Conservation (phyloP, 2,888 invertebrate genomes). For the Pammene aurita region DNA sequence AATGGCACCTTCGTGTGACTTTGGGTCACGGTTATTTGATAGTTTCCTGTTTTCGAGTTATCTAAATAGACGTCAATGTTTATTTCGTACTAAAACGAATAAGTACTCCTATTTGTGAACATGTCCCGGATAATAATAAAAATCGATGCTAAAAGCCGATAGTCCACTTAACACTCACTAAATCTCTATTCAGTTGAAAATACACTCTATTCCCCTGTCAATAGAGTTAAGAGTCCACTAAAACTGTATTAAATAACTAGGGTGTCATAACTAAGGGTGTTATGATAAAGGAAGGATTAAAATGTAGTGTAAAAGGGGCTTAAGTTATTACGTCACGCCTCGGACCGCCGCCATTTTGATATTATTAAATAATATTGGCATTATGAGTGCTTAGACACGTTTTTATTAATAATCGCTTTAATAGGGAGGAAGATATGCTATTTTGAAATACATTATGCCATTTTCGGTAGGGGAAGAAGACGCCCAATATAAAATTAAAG, state of each 20-base stretch:
- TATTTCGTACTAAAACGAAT: background rate
- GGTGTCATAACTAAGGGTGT: constrained; percentile 63
- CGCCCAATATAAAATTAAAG: background rate
- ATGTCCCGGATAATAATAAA: constrained; percentile 14
- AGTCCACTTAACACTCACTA: constrained; percentile 18
- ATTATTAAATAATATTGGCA: constrained; percentile 38
- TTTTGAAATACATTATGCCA: constrained; percentile 4
- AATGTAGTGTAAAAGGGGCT: constrained; percentile 68
- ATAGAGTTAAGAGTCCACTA: constrained; percentile 18
- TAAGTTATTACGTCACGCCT: constrained; percentile 75
- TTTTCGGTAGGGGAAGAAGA: background rate
- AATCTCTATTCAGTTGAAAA: constrained; percentile 32
- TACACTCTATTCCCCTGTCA: constrained; percentile 47
- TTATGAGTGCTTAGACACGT: constrained; percentile 36
- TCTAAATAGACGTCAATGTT: too few relatives aligned
- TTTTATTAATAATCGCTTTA: constrained; percentile 37
- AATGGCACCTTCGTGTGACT: too few relatives aligned
- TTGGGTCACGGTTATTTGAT: too few relatives aligned
- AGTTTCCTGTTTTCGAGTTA: too few relatives aligned
- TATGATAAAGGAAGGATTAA: constrained; percentile 73
- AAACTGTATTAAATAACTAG: constrained; percentile 49
- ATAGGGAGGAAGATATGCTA: constrained; percentile 27
- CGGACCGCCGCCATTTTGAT: constrained; percentile 55
- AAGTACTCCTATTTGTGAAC: background rate
- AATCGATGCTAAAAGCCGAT: constrained; percentile 29